These are phyloP conservation scores for Agrochola circellaris DNA, from an alignment of 2,888 invertebrate genomes.

Conservation along the genomic window DNA sequence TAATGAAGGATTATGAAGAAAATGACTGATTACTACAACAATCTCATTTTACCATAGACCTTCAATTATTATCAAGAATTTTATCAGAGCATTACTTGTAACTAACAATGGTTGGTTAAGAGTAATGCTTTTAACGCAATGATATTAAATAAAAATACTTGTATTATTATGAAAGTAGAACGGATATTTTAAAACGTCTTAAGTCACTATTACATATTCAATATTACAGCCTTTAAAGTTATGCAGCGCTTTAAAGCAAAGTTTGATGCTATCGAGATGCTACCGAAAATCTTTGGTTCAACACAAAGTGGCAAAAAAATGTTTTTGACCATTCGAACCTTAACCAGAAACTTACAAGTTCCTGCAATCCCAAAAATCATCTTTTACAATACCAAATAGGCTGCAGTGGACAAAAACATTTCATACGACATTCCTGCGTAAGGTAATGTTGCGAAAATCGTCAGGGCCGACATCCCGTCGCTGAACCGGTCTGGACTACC, in stretches of 20 bases:
- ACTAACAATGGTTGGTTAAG: conserved; percentile 5
- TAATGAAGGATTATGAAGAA: conserved; percentile 16
- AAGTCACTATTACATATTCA: background rate
- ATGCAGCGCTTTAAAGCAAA: background rate
- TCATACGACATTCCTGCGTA: conserved; percentile 55
- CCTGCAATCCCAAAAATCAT: conserved; percentile 48
- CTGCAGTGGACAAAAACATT: conserved; percentile 51
- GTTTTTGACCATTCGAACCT: background rate
- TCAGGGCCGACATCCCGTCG: conserved; percentile 60
- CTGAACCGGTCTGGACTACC: conserved; percentile 62
- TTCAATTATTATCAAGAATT: conserved; percentile 47
- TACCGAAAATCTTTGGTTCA: background rate
- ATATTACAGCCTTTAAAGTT: conserved; percentile 9
- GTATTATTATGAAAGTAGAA: conserved; percentile 37
- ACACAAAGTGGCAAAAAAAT: background rate
- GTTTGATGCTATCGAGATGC: background rate
- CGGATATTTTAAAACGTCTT: conserved; percentile 18
- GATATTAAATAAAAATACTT: background rate
- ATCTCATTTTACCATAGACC: conserved; percentile 33
- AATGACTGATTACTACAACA: conserved; percentile 21
- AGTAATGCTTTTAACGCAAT: conserved; percentile 1
- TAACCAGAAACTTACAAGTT: conserved; percentile 28
- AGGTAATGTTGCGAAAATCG: conserved; percentile 66
- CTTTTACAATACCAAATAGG: conserved; percentile 28
- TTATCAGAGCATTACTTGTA: conserved; percentile 33